Evolutionary conservation across 2,888 invertebrate genomes (phyloP), one percentile per base, ranked within the genome.

Genomic region (Harpalus rufipes): DNA sequence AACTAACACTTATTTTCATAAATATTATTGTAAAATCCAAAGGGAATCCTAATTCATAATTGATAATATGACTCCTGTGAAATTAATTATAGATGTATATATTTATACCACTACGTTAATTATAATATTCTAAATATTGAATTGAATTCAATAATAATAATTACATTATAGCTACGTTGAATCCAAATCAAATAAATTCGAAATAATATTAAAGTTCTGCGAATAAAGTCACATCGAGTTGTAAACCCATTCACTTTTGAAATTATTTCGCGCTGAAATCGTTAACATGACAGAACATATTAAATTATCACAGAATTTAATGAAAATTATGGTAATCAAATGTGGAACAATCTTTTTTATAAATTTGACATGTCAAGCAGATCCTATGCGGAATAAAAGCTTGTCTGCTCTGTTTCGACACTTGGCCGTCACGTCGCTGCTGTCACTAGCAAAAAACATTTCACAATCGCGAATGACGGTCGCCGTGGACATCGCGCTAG

Each of bases 341-440:
- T 74, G 25, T 18, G 7, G 18, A 44, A 51, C 56, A 74, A 56
- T 51, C 74, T 74, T 74, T 74, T 44, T 74, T 51, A 74, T 21
- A 74, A 74, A 51, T 78, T 78, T 78, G 58, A 59, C 58, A 39
- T 51, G 76, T 76, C 76, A 10, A 41, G 7, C 39, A 32, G 25
- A 72, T 39, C 76, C 8, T 14, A 16, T 14, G 14, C 41, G 56
- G 56, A 51, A 56, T 76, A 76, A 76, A 76, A 51, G 72, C 51
- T 44, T 78, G 78, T 78, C 78, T 78, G 78, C 14, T 78, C 56
- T 58, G 14, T 32, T 78, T 56, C 58, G 58, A 32, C 78, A 78
- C 78, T 58, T 78, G 32, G 7, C 12, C 68, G 14, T n/a, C 14
- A 32, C 32, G 32, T 7, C 63, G 63, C 63, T 63, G 39, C 68